Evolutionary conservation across 2,113 vertebrate species (phyloP).

Genomic region (Rynchops niger): DNA sequence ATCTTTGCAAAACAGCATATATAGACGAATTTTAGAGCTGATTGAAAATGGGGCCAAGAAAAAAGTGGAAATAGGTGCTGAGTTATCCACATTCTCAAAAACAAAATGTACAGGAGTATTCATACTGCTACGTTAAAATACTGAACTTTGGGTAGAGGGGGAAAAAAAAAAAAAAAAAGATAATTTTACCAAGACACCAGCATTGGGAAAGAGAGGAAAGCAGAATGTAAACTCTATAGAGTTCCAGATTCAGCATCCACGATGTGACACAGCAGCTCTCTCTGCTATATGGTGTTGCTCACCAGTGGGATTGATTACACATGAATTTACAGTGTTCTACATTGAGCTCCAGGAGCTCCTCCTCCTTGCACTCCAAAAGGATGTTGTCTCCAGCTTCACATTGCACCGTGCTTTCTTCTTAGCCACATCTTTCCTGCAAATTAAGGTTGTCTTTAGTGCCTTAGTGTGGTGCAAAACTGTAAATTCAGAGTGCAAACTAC

Average conservation of each 20-base stretch:
- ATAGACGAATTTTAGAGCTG: not conserved
- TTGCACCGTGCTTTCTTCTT: not conserved
- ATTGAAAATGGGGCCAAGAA: not conserved
- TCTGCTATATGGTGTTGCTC: not conserved
- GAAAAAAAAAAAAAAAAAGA: not conserved
- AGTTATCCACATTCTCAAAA: not conserved
- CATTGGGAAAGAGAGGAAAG: not conserved
- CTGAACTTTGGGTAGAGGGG: not conserved
- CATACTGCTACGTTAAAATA: not conserved
- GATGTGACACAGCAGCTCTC: not conserved
- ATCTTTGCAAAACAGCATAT: not conserved
- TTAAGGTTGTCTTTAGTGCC: not conserved
- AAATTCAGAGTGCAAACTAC: not conserved
- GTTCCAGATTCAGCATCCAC: not conserved
- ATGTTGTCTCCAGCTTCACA: not conserved
- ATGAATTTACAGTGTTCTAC: not conserved
- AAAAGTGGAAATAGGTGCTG: not conserved
- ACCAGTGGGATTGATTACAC: not conserved
- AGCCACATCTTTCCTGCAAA: not conserved
- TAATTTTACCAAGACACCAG: not conserved
- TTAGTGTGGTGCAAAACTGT: not conserved
- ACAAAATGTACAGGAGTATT: not conserved
- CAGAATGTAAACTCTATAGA: not conserved
- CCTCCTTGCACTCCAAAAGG: not conserved
- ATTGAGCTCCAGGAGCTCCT: not conserved